These are phyloP conservation scores for Morpho helenor DNA, from an alignment of 2,888 invertebrate genomes.

Conservation along the genomic window DNA sequence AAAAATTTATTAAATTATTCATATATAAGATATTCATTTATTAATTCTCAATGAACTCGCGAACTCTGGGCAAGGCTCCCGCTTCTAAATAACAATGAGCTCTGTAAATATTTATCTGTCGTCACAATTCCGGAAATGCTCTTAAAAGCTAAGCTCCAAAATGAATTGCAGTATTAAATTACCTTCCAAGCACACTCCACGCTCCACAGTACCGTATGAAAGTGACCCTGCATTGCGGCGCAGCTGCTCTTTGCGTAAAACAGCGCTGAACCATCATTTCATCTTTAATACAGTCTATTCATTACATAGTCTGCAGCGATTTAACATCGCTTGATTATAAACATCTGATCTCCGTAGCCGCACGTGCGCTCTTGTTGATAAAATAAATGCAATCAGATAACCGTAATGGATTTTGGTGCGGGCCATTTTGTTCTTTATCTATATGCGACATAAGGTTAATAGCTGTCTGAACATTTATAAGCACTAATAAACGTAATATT, in stretches of 20 bases:
- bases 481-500: not conserved
- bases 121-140: constrained; percentile 7
- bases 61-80: too few species aligned
- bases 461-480: constrained; percentile 1
- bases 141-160: constrained; percentile 8
- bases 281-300: constrained; percentile 2
- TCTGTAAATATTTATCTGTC: too few species aligned
- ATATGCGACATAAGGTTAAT: not conserved
- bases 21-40: too few species aligned
- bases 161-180: constrained; percentile 16
- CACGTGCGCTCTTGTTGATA: constrained; percentile 30
- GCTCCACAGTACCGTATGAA: constrained; percentile 13
- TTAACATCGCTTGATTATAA: constrained; percentile 19
- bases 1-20: not conserved
- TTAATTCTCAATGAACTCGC: not conserved
- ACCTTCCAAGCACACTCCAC: constrained; percentile 11
- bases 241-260: constrained; percentile 14
- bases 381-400: constrained; percentile 27
- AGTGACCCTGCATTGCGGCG: constrained; percentile 18
- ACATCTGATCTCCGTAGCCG: constrained; percentile 19
- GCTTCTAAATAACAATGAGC: too few species aligned
- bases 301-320: constrained; percentile 14
- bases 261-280: constrained; percentile 12
- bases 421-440: constrained; percentile 6
- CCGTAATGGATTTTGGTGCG: constrained; percentile 7